phyloP scores from a whole-genome alignment of 2,888 invertebrate species.

The Thymelicus lineola region DNA sequence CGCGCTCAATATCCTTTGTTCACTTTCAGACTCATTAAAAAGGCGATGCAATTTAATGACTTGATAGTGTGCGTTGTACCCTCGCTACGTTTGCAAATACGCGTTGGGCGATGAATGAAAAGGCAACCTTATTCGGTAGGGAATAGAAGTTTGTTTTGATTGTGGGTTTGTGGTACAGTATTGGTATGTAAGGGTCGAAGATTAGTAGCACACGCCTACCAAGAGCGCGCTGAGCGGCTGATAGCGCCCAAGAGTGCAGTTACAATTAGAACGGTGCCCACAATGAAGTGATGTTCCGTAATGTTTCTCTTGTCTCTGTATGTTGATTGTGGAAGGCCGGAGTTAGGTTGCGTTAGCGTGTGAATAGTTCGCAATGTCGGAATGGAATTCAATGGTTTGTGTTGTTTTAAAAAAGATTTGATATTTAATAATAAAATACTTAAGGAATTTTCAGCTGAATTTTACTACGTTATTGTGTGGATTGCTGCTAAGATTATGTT shows the following conservation, averaged over 20 bases:
- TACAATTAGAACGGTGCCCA: slow-evolving; percentile 85
- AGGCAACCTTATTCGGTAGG: slow-evolving; percentile 52
- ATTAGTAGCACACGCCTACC: slow-evolving; percentile 85
- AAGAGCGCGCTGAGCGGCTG: slow-evolving; percentile 82
- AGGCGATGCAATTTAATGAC: slow-evolving; percentile 86
- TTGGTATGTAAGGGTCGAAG: slow-evolving; percentile 84
- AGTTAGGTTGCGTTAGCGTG: slow-evolving; percentile 42
- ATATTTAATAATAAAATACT: not conserved
- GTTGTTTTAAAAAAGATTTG: slow-evolving; percentile 1
- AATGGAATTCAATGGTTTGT: slow-evolving; percentile 28
- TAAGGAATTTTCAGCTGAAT: too few species aligned
- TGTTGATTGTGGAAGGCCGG: slow-evolving; percentile 79
- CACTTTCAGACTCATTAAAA: slow-evolving; percentile 86
- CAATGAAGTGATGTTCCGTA: slow-evolving; percentile 84
- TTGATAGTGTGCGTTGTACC: slow-evolving; percentile 84
- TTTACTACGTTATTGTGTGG: too few species aligned
- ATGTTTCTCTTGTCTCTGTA: slow-evolving; percentile 82
- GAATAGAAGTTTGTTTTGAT: slow-evolving; percentile 54
- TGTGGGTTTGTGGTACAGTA: slow-evolving; percentile 55
- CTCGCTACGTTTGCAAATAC: slow-evolving; percentile 83
- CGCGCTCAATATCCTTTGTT: slow-evolving; percentile 84
- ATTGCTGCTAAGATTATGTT: too few species aligned
- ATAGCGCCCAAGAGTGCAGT: slow-evolving; percentile 84
- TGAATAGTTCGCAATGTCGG: slow-evolving; percentile 29
- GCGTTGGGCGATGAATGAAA: slow-evolving; percentile 45